Conservation (phyloP, 1,140 invertebrate genomes). For the Rhysida immarginata region DNA sequence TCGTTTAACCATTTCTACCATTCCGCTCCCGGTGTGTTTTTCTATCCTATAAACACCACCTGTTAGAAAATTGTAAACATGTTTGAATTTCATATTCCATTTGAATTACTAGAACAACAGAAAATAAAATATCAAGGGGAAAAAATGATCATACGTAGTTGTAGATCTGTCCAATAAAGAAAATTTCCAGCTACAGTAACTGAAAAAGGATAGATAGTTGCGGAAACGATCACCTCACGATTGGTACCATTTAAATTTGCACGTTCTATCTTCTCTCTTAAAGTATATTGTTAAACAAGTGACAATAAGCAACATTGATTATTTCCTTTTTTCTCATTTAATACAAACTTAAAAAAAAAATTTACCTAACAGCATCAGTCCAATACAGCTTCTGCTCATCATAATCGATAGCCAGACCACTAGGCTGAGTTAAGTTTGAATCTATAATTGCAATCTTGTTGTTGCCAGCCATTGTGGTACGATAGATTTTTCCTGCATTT, state of each 20-base stretch:
- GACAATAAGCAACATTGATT: no score
- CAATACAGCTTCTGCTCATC: constrained; percentile 90
- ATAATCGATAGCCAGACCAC: constrained; percentile 90
- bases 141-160: constrained; percentile 52
- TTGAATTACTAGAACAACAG: no score
- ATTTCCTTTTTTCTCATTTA: not conserved
- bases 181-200: constrained; percentile 80
- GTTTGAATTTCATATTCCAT: no score
- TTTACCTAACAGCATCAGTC: constrained; percentile 78
- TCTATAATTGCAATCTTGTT: constrained; percentile 76
- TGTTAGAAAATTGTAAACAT: no score
- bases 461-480: constrained; percentile 92
- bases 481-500: constrained; percentile 82
- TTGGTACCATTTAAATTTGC: constrained; percentile 69
- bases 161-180: constrained; percentile 96
- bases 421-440: constrained; percentile 82
- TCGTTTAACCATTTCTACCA: constrained; percentile 83
- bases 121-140: no score
- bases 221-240: constrained; percentile 48
- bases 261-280: constrained; percentile 89
- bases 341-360: not conserved
- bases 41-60: constrained; percentile 85
- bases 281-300: no score
- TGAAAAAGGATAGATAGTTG: constrained; percentile 91
- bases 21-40: constrained; percentile 89